phyloP scores from a whole-genome alignment of 1,140 invertebrate species.

The Druon quercuslanigerum region DNA sequence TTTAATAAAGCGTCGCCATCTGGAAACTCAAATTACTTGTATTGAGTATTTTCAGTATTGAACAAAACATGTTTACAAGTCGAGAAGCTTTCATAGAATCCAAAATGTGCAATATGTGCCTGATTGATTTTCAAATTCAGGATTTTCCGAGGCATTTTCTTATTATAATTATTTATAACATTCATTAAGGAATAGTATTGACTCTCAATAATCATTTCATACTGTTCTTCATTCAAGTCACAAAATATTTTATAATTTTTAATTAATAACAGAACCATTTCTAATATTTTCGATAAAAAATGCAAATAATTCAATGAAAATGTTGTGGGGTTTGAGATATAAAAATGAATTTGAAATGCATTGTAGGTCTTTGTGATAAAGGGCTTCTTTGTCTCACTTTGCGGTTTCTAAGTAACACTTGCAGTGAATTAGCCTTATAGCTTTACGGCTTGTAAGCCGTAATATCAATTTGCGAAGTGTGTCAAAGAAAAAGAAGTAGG shows the following conservation, averaged over 20 bases:
- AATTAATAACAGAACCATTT: too few species aligned
- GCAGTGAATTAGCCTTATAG: neutral
- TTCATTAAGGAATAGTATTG: neutral
- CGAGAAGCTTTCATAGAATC: slow-evolving; percentile 14
- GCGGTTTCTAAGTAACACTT: slow-evolving; percentile 2
- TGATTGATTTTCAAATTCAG: neutral
- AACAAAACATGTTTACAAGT: slow-evolving; percentile 26
- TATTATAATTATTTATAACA: neutral
- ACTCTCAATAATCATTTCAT: neutral
- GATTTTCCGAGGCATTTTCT: neutral
- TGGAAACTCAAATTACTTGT: slow-evolving; percentile 17
- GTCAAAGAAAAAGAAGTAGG: too few species aligned
- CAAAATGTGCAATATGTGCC: neutral
- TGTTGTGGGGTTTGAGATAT: too few species aligned
- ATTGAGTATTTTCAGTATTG: slow-evolving; percentile 7
- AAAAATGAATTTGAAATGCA: neutral
- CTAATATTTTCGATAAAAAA: too few species aligned
- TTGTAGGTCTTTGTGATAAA: neutral
- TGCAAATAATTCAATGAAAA: too few species aligned
- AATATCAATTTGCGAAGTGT: too few species aligned
- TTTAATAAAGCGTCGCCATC: neutral
- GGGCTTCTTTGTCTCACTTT: neutral
- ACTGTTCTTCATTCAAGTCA: neutral
- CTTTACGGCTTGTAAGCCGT: neutral
- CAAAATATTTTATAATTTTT: too few species aligned